Evolutionary conservation across 2,888 invertebrate species (phyloP), one percentile per base, ranked within the genome.

Genomic region (Eupithecia exiguata): DNA sequence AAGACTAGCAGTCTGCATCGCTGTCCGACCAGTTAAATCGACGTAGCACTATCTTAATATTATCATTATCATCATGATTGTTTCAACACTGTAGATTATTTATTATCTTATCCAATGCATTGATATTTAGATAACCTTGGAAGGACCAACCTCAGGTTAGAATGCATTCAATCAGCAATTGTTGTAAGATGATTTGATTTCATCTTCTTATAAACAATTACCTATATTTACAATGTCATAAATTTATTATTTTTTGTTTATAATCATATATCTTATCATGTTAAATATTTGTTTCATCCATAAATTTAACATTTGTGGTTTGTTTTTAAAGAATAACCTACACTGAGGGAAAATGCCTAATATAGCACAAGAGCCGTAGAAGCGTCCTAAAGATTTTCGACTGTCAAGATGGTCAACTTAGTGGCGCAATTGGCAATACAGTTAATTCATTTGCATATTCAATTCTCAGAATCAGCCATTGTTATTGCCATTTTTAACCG

Each of bases 61-160:
- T 53, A 21, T 53, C 49, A 74, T 81, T 66, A 66, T 66, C 66
- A 82, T 80, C 81, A 77, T 74, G 69, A 76, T 80, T 71, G 71
- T 75, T 74, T 78, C 79, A 71, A 82, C 81, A 78, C 61, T 72
- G 77, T 74, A 80, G 83, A 83, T 84, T 83, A 81, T 80, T 85
- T 80, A 73, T 81, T 86, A 88, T 85, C 84, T 73, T 63, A 75
- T 72, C 74, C 84, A 83, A 84, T 86, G 84, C 85, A 85, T 86
- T 84, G 82, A 83, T 88, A 88, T 88, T 87, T 79, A 69, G 84
- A 85, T 89, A 87, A 90, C 89, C 88, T 90, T 79, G 78, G 69
- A 61, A 40, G 72, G 69, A 77, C 77, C 80, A 78, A 75, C 73
- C 71, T 21, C 5, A 25, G 12, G 25, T 58, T 25, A 58, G 58